Base-by-base conservation (phyloP, 2,113 vertebrate genomes). In the Vulpes lagopus region DNA sequence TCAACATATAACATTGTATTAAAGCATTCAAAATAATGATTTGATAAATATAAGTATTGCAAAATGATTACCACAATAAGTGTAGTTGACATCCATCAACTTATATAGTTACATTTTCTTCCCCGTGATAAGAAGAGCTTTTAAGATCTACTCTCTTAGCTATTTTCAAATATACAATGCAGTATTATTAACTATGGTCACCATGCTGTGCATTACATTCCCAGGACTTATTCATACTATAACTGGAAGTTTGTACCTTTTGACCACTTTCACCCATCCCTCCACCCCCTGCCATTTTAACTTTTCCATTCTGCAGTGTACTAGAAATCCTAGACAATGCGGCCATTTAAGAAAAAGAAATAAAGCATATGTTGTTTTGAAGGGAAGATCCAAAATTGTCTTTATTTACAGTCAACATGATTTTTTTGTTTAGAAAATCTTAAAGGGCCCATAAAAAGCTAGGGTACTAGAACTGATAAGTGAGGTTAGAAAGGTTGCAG, bases 341-440 rank as follows among this genome's bases (percentile, higher is more conserved):
- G 69, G 83, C 49, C 67, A 71, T 49, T 76, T 64, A 89, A 95
- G 62, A 84, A 92, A 80, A 90, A 86, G 65, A 81, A 76, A 90
- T 32, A 74, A 78, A 89, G 69, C n/a, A 0, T 23, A 73, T 43
- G 11, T 51, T 93, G 57, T 83, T 88, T 79, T 38, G 53, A 62
- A 88, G 16, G 38, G 20, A 76, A 69, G n/a, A 82, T 82, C 65
- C 30, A 80, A 81, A 86, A 82, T 43, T 74, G 10, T 55, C 20
- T 86, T 89, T 60, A 67, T 85, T 60, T 94, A 76, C 1, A 82
- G 59, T 38, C 32, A 69, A 78, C 51, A 69, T n/a, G 55, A 55
- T 82, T 60, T 17, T 74, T 92, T 27, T 71, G 65, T 35, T 16
- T 87, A 81, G 65, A 81, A 93, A 82, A 91, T 67, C 11, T 49